These are phyloP conservation scores for Xanthostigma xanthostigma DNA, from an alignment of 2,888 invertebrate genomes.

Conservation along the genomic window DNA sequence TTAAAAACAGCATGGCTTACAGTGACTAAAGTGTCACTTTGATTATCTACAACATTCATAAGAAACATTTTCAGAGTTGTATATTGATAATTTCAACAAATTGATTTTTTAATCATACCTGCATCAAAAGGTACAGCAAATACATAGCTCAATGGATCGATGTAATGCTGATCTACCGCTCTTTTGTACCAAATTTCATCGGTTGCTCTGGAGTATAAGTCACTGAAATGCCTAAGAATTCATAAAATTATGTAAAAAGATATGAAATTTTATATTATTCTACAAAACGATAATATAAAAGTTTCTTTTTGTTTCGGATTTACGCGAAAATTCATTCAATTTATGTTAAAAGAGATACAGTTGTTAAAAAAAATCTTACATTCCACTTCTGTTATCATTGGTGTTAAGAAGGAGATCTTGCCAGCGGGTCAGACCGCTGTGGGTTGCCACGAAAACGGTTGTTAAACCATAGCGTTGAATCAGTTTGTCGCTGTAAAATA, in stretches of 20 bases:
- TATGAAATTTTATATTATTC: neutral
- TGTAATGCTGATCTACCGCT: slow-evolving; percentile 76
- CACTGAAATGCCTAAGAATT: slow-evolving; percentile 57
- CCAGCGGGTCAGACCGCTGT: slow-evolving; percentile 83
- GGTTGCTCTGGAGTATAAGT: slow-evolving; percentile 63
- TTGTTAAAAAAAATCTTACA: neutral
- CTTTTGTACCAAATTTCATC: slow-evolving; percentile 84
- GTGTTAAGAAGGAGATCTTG: slow-evolving; percentile 53
- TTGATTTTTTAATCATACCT: slow-evolving; percentile 11
- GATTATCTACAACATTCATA: slow-evolving; percentile 18
- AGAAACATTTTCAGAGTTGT: neutral
- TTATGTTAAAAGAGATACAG: too few relatives aligned
- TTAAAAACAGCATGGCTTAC: slow-evolving; percentile 75
- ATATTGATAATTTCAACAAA: too few relatives aligned
- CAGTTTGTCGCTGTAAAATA: slow-evolving; percentile 54
- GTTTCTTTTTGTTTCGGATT: too few relatives aligned
- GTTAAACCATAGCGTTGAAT: slow-evolving; percentile 73
- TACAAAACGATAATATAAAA: too few relatives aligned
- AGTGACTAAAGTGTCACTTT: slow-evolving; percentile 55
- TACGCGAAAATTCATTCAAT: too few relatives aligned
- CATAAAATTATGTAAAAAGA: neutral
- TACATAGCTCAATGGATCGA: slow-evolving; percentile 81
- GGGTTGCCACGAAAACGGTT: slow-evolving; percentile 76
- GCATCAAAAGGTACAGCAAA: slow-evolving; percentile 76
- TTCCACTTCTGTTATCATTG: slow-evolving; percentile 22